phyloP scores from a whole-genome alignment of 2,888 invertebrate genomes.

The Eurytoma adleriae region DNA sequence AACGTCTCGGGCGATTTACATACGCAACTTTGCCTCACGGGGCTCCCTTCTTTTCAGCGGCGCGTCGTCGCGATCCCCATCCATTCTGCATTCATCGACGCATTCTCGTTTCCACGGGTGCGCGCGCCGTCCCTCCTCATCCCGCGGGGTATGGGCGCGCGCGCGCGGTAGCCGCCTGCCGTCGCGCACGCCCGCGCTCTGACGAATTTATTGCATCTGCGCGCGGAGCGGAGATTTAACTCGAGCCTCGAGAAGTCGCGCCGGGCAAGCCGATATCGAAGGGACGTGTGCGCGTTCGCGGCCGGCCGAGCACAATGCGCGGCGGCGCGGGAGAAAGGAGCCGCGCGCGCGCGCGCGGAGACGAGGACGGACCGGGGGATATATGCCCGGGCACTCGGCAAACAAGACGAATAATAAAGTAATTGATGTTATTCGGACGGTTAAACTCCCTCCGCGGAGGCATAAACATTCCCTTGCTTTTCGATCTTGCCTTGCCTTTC shows the following conservation, averaged over 20 bases:
- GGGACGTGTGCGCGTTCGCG: slow-evolving; percentile 3
- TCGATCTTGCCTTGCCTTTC: background rate
- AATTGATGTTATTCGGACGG: slow-evolving; percentile 47
- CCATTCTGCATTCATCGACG: slow-evolving; percentile 71
- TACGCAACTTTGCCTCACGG: slow-evolving; percentile 64
- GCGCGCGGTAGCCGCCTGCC: slow-evolving; percentile 60
- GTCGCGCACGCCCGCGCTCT: slow-evolving; percentile 60
- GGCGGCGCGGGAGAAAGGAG: background rate
- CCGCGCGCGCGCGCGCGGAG: background rate
- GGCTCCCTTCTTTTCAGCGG: slow-evolving; percentile 45
- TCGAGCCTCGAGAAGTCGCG: slow-evolving; percentile 43
- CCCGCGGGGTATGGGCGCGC: slow-evolving; percentile 60
- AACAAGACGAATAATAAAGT: slow-evolving; percentile 54
- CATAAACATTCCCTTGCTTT: slow-evolving; percentile 17
- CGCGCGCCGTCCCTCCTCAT: slow-evolving; percentile 55
- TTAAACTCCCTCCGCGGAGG: slow-evolving; percentile 18
- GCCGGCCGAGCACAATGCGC: background rate
- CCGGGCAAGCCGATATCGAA: slow-evolving; percentile 39
- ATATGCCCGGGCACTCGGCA: background rate
- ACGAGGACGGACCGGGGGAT: slow-evolving; percentile 1
- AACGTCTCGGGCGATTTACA: slow-evolving; percentile 65
- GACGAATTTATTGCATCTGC: slow-evolving; percentile 72
- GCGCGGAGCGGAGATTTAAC: slow-evolving; percentile 63
- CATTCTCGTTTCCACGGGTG: slow-evolving; percentile 67
- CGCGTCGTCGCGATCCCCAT: slow-evolving; percentile 61